Evolutionary conservation across 2,888 invertebrate genomes (phyloP), one percentile per base, ranked within the genome.

Genomic region (Lasioglossum marginatum): DNA sequence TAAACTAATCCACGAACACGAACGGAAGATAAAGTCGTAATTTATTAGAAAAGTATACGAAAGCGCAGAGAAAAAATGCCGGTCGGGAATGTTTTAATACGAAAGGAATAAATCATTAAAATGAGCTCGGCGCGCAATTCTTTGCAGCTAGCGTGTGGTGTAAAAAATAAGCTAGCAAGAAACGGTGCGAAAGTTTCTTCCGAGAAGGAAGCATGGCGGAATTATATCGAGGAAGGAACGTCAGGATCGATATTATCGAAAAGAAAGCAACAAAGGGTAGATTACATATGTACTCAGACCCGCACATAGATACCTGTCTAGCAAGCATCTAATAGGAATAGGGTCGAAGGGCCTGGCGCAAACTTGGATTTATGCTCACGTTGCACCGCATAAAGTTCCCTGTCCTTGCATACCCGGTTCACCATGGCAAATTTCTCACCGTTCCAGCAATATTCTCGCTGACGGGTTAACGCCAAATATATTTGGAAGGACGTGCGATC

Each of bases 361-460:
- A 93, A 93, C 92, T 91, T 92, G 89, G 88, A 93, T 93, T 92
- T 92, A 92, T 92, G 92, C 90, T 87, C 90, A 82, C 88, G 89
- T 87, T 92, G 89, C 90, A 87, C 87, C 87, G 91, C 88, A 92
- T 92, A 92, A 92, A 92, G 88, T 91, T 91, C 84, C 85, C 77
- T 83, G 83, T 86, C 86, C 91, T 83, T 88, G 81, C 89, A 81
- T 84, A 81, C 76, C 72, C 77, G 63, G 77, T 71, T 77, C 78
- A 78, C 86, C 81, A 45, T 87, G 87, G 86, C 87, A 88, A 91
- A 91, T 90, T 91, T 91, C 89, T 90, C 89, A 86, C 86, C 83
- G 82, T 87, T 77, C 81, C 73, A 77, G 86, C 90, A 87, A 91
- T 91, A 91, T 91, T 89, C 88, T 79, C 78, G 87, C 75, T 83